A percentile compares a stretch with the other conserved stretches of the same genome.
Evolutionary conservation across 2,113 vertebrate species (phyloP).

Genomic region (Pollimyrus isidori): DNA sequence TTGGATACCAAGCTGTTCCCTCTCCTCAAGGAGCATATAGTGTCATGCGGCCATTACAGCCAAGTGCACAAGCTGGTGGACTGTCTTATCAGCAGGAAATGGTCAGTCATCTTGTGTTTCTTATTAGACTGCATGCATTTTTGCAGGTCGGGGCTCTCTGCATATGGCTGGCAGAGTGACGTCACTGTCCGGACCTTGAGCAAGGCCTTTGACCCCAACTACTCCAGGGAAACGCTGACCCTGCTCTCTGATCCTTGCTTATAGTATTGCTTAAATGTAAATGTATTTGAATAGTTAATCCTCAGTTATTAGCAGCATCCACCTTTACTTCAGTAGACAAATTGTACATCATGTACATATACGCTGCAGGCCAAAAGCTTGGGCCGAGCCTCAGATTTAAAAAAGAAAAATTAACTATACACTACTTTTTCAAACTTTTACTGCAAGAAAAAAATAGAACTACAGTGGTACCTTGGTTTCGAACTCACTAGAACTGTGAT

Average conservation of each 20-base stretch:
- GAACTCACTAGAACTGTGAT: too few relatives aligned
- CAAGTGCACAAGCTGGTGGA: slow-evolving; percentile 66
- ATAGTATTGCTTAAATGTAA: neutral
- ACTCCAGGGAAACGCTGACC: neutral
- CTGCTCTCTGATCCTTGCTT: neutral
- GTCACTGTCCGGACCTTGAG: neutral
- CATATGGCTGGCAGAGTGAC: neutral
- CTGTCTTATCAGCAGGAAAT: slow-evolving; percentile 63
- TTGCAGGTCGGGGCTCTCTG: neutral
- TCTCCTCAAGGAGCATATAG: slow-evolving; percentile 61
- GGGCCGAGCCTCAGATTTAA: too few relatives aligned
- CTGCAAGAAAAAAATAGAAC: too few relatives aligned
- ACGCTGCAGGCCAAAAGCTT: too few relatives aligned
- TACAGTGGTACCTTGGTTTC: too few relatives aligned
- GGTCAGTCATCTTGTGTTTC: slow-evolving; percentile 52
- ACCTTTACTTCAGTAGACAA: neutral
- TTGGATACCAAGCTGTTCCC: slow-evolving; percentile 70
- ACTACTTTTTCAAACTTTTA: too few relatives aligned
- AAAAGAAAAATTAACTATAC: too few relatives aligned
- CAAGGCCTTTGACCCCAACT: neutral
- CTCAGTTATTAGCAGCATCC: neutral
- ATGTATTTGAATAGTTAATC: neutral
- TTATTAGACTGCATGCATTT: neutral
- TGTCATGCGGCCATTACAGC: slow-evolving; percentile 44
- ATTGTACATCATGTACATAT: neutral